Evolutionary conservation across 2,113 vertebrate species (phyloP), one percentile per base, ranked within the genome.

Genomic region (Tachycineta bicolor): DNA sequence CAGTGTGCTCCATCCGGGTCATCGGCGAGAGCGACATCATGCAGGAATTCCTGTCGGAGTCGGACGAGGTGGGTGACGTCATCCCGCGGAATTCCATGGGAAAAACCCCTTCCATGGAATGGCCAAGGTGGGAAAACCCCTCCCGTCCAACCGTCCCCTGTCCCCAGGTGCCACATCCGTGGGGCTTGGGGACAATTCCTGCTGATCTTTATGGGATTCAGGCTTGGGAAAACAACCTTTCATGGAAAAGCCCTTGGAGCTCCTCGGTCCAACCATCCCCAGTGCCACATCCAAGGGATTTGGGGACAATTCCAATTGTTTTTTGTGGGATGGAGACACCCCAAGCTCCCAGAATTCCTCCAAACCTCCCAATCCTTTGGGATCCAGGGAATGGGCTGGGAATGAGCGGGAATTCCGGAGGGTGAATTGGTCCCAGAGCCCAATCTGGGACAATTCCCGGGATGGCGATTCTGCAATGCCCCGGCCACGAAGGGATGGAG

Each of bases 1-100:
- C 97, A 99, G 99, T 99, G 24, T 99, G 99, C 78, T 99, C 99
- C 16, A 99, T 99, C 71, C 98, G 99, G 21, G 98, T 99, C 67
- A 99, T 99, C 10, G 99, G 99, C 13, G 99, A 99, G 97, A 99
- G 99, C 31, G 99, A 99, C 97, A 98, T 99, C 98, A 99, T 99
- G 99, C 99, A 99, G 93, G 99, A 99, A 78, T 99, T 99, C 97
- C 98, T 99, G 19, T 99, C 99, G 1, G 99, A 99, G 96, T 99
- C 99, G 2, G 99, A 99, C 17, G 99, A 99, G 98, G 99, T 99
- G 97, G 73, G 77, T 82, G 44, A 0, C 5, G 7, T 3, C 34
- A 3, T 11, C 76, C 29, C 33, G 0, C 6, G 3, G 37, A 46
- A 82, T 89, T 82, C 60, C 77, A 13, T 9, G 86, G 43, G 12